Evolutionary conservation across 1,140 invertebrate genomes (phyloP).

Genomic region (Coelopa frigida): DNA sequence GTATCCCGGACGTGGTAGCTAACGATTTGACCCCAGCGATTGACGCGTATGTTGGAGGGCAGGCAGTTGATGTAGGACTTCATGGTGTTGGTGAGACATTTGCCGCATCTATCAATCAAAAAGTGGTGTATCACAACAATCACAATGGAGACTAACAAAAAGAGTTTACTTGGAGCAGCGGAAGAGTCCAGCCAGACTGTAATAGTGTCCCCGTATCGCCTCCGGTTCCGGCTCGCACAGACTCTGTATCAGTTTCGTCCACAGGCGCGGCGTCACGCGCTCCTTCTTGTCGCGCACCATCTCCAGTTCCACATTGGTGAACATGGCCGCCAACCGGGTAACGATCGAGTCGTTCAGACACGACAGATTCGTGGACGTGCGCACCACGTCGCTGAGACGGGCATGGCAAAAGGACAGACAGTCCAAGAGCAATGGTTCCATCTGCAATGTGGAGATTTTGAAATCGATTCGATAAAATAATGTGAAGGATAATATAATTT

Average conservation of each 20-base stretch:
- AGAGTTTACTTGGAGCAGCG: slow-evolving; percentile 56
- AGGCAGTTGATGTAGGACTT: slow-evolving; percentile 60
- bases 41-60: slow-evolving; percentile 60
- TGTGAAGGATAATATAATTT: slow-evolving; percentile 1
- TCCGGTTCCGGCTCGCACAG: slow-evolving; percentile 64
- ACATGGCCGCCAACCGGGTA: slow-evolving; percentile 66
- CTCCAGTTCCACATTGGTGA: slow-evolving; percentile 72
- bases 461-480: no score
- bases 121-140: no score
- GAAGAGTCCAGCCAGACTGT: slow-evolving; percentile 66
- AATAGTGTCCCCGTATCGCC: slow-evolving; percentile 67
- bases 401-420: slow-evolving; percentile 74
- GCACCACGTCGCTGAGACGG: slow-evolving; percentile 72
- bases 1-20: slow-evolving; percentile 64
- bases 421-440: slow-evolving; percentile 77
- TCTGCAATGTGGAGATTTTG: slow-evolving; percentile 48
- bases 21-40: slow-evolving; percentile 59
- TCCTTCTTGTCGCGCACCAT: slow-evolving; percentile 70
- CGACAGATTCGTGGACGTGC: slow-evolving; percentile 67
- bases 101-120: slow-evolving; percentile 49
- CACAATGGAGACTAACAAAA: background rate
- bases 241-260: slow-evolving; percentile 71
- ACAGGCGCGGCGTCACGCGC: slow-evolving; percentile 74
- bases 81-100: slow-evolving; percentile 52
- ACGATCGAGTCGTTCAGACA: slow-evolving; percentile 72